These are phyloP conservation scores for Drosophila erecta DNA, from an alignment of 1,140 invertebrate genomes.

Conservation along the genomic window DNA sequence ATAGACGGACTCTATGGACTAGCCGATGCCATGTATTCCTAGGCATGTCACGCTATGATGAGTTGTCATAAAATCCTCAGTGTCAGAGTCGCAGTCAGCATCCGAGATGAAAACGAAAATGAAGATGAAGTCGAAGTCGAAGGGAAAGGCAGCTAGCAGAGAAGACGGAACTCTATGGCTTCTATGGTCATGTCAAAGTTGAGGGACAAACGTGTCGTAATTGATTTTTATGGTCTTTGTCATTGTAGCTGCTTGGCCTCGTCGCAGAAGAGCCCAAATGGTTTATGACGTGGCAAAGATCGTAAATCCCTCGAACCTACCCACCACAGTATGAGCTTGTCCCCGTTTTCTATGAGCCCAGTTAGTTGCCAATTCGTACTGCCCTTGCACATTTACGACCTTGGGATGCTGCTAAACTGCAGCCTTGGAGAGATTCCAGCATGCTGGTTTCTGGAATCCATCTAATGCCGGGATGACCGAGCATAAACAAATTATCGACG, in stretches of 20 bases:
- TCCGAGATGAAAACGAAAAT: slow-evolving; percentile 27
- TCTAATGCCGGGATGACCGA: slow-evolving; percentile 51
- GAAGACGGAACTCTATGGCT: slow-evolving; percentile 15
- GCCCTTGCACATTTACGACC: slow-evolving; percentile 62
- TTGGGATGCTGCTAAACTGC: slow-evolving; percentile 43
- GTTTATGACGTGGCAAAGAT: slow-evolving; percentile 59
- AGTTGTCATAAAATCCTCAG: slow-evolving; percentile 82
- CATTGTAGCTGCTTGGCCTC: slow-evolving; percentile 66
- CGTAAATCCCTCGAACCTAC: slow-evolving; percentile 56
- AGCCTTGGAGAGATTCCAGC: slow-evolving; percentile 47
- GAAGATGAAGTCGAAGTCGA: slow-evolving; percentile 17
- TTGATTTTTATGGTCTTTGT: slow-evolving; percentile 82
- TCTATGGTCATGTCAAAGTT: slow-evolving; percentile 71
- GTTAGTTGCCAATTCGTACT: slow-evolving; percentile 68
- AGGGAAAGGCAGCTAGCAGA: background rate
- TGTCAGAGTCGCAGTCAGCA: slow-evolving; percentile 38
- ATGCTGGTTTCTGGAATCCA: slow-evolving; percentile 23
- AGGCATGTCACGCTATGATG: slow-evolving; percentile 78
- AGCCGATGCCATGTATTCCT: slow-evolving; percentile 10
- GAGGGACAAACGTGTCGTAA: slow-evolving; percentile 79
- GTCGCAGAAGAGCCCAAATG: slow-evolving; percentile 33
- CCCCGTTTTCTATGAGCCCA: slow-evolving; percentile 35
- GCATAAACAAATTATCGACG: slow-evolving; percentile 77
- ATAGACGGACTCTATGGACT: slow-evolving; percentile 62
- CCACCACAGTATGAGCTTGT: slow-evolving; percentile 18